These are phyloP conservation scores for Folsomia manolachei DNA, from an alignment of 2,888 invertebrate genomes.

Conservation along the genomic window DNA sequence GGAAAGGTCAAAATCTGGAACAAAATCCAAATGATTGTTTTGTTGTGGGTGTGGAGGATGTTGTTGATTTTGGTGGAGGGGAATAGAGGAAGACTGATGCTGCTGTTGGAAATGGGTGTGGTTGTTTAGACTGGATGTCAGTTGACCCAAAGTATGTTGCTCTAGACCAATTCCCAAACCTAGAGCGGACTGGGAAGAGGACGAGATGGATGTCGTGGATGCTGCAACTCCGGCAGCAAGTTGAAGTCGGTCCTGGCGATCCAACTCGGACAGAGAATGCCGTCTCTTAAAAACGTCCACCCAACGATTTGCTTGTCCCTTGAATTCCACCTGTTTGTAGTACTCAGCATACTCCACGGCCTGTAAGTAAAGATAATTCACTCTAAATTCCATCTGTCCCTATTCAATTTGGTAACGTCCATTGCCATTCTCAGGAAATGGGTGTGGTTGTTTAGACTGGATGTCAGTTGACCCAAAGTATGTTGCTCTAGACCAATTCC, in stretches of 20 bases:
- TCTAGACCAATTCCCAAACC: too few relatives aligned
- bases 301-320: slow-evolving; percentile 1
- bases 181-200: too few relatives aligned
- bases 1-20: slow-evolving; percentile 15
- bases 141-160: background rate
- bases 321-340: slow-evolving; percentile 13
- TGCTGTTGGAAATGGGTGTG: background rate
- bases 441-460: background rate
- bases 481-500: background rate
- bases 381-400: too few relatives aligned
- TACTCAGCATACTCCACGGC: slow-evolving; percentile 15
- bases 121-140: background rate
- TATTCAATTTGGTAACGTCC: too few relatives aligned
- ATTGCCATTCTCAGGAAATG: too few relatives aligned
- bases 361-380: background rate
- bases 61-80: background rate
- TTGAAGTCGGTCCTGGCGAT: slow-evolving; percentile 1
- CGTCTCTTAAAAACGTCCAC: slow-evolving; percentile 11
- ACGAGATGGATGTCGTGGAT: too few relatives aligned
- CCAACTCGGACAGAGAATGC: slow-evolving; percentile 1
- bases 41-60: background rate
- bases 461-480: background rate
- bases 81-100: background rate
- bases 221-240: background rate
- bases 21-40: slow-evolving; percentile 2